Base-by-base conservation (phyloP, 2,113 vertebrate genomes). In the Notechis scutatus region DNA sequence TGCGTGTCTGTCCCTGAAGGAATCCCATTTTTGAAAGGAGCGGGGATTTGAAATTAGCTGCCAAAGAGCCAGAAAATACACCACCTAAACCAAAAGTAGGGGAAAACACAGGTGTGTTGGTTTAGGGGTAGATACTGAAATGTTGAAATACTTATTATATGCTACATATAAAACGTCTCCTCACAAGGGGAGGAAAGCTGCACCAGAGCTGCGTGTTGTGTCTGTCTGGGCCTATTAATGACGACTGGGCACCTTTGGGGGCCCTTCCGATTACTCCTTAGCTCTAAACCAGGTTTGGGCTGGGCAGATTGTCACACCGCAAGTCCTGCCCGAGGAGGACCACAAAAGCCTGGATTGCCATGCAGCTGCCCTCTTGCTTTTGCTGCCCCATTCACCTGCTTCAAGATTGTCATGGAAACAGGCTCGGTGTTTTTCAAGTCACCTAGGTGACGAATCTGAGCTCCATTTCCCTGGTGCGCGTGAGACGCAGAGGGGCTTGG, bases 331-430 rank as follows among this genome's bases (percentile, higher is more conserved):
- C 0, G 0, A 54, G 34, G 7, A 54, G 47, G 47, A 61, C 20
- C 26, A 15, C 26, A 39, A 14, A 61, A 24, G 85, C 45, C 23
- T 0, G 47, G 10, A 50, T 42, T 39, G 88, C 29, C 12, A 15
- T 55, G 90, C 93, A 94, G 96, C 95, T 34, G 12, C 89, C 89
- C 92, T 74, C 92, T 89, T 14, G 47, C 45, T 91, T 89, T 61
- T 3, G 87, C 55, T 89, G 93, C 56, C 39, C 88, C 4, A 50
- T 94, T 97, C 96, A 97, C 97, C 97, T 97, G 97, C 96, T 93
- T 95, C 92, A 91, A 88, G 9, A 92, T 97, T 92, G 92, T 91
- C 97, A 97, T 96, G 96, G 97, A 96, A 97, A 98, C 93, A 86
- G 87, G 92, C 26, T 92, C 81, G 94, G 96, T 95, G 96, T 97